phyloP scores from a whole-genome alignment of 1,140 invertebrate genomes.

The Psilanteris sp. region DNA sequence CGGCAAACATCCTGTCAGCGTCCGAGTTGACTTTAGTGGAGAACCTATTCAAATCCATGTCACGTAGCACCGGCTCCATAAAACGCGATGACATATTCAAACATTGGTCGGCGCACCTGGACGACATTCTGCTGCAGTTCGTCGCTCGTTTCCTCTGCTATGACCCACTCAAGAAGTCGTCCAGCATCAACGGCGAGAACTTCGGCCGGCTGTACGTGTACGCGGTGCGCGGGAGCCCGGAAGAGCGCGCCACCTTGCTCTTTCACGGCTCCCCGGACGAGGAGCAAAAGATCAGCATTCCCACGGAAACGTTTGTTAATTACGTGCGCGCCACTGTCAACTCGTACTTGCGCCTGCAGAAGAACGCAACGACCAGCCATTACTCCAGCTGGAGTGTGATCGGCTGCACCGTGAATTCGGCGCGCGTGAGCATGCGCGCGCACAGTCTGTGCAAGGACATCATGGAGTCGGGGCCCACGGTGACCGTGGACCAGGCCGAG shows the following conservation, averaged over 20 bases:
- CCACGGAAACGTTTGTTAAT: slow-evolving; percentile 71
- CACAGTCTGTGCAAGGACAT: slow-evolving; percentile 74
- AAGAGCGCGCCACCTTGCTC: slow-evolving; percentile 73
- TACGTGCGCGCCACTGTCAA: slow-evolving; percentile 78
- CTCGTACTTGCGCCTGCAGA: slow-evolving; percentile 76
- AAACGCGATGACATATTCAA: slow-evolving; percentile 79
- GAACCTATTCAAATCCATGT: slow-evolving; percentile 78
- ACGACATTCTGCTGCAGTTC: slow-evolving; percentile 75
- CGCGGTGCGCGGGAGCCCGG: slow-evolving; percentile 73
- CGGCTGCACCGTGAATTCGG: slow-evolving; percentile 76
- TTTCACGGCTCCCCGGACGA: slow-evolving; percentile 74
- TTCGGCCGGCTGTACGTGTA: slow-evolving; percentile 76
- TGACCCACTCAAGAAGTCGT: slow-evolving; percentile 75
- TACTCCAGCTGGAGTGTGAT: slow-evolving; percentile 76
- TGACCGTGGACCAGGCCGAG: slow-evolving; percentile 71
- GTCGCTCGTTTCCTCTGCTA: slow-evolving; percentile 76
- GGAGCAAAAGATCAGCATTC: slow-evolving; percentile 73
- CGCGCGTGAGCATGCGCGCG: slow-evolving; percentile 74
- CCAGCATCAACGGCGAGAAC: slow-evolving; percentile 76
- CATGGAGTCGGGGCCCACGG: slow-evolving; percentile 67
- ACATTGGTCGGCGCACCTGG: slow-evolving; percentile 77
- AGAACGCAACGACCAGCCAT: slow-evolving; percentile 72
- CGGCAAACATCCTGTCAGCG: slow-evolving; percentile 75
- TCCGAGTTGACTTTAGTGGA: slow-evolving; percentile 76
- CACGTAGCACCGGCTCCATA: slow-evolving; percentile 77